These are phyloP conservation scores for Lerema accius DNA, from an alignment of 1,140 invertebrate species.

Conservation along the genomic window DNA sequence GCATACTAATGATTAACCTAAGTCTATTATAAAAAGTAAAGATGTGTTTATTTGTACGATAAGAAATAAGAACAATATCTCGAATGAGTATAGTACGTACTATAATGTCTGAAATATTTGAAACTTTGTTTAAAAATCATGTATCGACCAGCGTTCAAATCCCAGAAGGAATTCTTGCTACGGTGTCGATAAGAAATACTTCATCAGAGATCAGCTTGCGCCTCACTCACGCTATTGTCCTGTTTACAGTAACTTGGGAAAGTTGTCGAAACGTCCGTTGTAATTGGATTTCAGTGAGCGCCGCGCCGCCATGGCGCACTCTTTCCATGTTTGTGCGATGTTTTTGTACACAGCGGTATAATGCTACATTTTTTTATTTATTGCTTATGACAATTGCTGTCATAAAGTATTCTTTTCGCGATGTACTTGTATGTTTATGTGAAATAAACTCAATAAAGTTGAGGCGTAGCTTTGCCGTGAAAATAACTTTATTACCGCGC, in stretches of 20 bases:
- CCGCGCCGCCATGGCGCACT: constrained; percentile 13
- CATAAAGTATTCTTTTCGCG: constrained; percentile 14
- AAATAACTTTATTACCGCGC: no score
- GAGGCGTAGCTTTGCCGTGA: not conserved
- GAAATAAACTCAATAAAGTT: constrained; percentile 12
- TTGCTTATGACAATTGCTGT: constrained; percentile 21
- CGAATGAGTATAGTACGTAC: no score
- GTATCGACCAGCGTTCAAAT: no score
- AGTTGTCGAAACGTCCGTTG: constrained; percentile 26
- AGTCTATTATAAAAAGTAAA: no score
- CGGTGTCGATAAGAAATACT: no score
- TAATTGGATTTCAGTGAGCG: constrained; percentile 23
- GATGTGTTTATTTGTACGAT: no score
- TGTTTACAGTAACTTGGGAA: constrained; percentile 28
- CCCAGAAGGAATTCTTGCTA: no score
- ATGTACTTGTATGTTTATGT: constrained; percentile 15
- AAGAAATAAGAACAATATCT: no score
- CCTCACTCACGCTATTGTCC: constrained; percentile 20
- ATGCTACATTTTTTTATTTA: constrained; percentile 17
- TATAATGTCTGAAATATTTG: no score
- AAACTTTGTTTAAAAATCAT: no score
- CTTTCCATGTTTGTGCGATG: constrained; percentile 9
- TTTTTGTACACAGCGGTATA: constrained; percentile 21
- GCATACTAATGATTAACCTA: no score
- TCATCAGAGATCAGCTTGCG: no score